Percentiles rank a stretch among this genome's conserved stretches.
These are phyloP conservation scores for Andrena bicolor DNA, from an alignment of 2,888 invertebrate species.

Conservation along the genomic window DNA sequence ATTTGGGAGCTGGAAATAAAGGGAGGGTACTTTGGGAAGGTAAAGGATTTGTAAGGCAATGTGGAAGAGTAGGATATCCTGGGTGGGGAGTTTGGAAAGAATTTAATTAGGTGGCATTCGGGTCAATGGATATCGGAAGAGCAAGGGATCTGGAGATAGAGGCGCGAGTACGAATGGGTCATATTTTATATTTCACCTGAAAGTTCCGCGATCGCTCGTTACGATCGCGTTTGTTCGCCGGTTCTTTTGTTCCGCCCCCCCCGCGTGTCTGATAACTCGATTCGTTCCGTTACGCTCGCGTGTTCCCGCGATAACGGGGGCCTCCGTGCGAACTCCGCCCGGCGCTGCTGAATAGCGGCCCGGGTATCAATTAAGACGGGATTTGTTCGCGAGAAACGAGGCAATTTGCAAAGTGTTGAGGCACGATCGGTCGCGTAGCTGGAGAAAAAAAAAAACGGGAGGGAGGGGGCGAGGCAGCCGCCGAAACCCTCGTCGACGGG, in stretches of 20 bases:
- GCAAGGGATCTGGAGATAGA: too few relatives aligned
- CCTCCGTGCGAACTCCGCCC: constrained; percentile 8
- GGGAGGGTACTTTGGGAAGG: too few relatives aligned
- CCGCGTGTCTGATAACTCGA: constrained; percentile 11
- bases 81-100: too few relatives aligned
- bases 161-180: not conserved
- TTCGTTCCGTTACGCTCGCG: constrained; percentile 32
- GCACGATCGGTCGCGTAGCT: constrained; percentile 49
- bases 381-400: constrained; percentile 70
- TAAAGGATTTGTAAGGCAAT: too few relatives aligned
- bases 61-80: too few relatives aligned
- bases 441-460: constrained; percentile 40
- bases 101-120: too few relatives aligned
- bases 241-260: not conserved
- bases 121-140: too few relatives aligned
- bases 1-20: not conserved
- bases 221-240: constrained; percentile 16
- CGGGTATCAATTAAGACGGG: constrained; percentile 70
- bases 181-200: constrained; percentile 7
- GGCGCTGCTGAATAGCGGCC: constrained; percentile 34
- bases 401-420: constrained; percentile 69
- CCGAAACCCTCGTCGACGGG: constrained; percentile 45
- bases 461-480: constrained; percentile 37
- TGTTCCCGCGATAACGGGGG: constrained; percentile 25
- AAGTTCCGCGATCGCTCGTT: constrained; percentile 22